phyloP scores from a whole-genome alignment of 2,888 invertebrate genomes.

The Cryptocephalus moraei region DNA sequence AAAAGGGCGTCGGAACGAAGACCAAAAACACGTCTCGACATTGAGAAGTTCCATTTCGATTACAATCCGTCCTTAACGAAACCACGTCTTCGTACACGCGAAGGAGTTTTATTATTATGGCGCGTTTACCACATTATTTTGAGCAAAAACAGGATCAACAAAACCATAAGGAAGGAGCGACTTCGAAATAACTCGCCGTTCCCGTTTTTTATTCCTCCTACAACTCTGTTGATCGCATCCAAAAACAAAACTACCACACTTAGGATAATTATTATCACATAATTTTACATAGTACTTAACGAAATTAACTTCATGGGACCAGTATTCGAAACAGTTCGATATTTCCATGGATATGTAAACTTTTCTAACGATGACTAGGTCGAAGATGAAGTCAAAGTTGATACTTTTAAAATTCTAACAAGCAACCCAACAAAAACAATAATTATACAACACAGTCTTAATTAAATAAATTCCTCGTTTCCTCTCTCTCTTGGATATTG shows the following conservation, averaged over 20 bases:
- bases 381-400: not conserved
- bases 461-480: not conserved
- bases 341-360: not conserved
- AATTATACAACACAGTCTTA: not conserved
- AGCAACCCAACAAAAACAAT: too few relatives aligned
- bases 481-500: not conserved
- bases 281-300: too few relatives aligned
- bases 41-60: too few relatives aligned
- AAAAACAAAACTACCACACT: too few relatives aligned
- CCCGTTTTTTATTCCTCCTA: not conserved
- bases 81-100: not conserved
- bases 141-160: not conserved
- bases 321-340: not conserved
- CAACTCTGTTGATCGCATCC: too few relatives aligned
- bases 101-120: not conserved
- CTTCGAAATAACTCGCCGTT: not conserved
- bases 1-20: not conserved
- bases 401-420: too few relatives aligned
- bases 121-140: not conserved
- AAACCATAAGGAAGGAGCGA: not conserved
- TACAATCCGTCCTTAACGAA: too few relatives aligned
- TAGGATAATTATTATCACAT: too few relatives aligned
- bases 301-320: too few relatives aligned
- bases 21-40: too few relatives aligned
- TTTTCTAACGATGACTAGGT: not conserved